A percentile compares a stretch with the other conserved stretches of the same genome.
Evolutionary conservation across 2,888 invertebrate genomes (phyloP).

Genomic region (Ctena decussata): DNA sequence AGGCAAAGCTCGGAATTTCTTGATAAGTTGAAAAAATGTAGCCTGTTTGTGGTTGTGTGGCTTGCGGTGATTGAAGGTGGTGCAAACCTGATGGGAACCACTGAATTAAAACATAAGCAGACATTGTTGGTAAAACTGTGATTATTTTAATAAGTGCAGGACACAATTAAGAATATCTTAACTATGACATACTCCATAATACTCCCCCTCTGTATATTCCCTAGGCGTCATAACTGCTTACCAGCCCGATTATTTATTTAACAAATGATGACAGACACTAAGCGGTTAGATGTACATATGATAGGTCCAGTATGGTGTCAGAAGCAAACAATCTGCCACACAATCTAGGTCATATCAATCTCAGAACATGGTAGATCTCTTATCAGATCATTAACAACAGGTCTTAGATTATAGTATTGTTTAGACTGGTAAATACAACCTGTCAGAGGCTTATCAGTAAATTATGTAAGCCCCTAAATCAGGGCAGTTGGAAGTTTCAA

Average conservation of each 20-base stretch:
- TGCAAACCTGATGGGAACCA: no score
- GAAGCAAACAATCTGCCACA: neutral
- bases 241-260: neutral
- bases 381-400: neutral
- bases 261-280: neutral
- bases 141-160: no score
- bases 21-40: no score
- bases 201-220: neutral
- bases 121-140: no score
- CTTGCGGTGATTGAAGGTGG: no score
- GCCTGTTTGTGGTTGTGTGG: no score
- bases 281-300: conserved; percentile 1
- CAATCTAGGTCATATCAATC: neutral
- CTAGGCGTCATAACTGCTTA: neutral
- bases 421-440: neutral
- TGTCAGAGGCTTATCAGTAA: neutral
- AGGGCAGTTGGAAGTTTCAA: no score
- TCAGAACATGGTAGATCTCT: neutral
- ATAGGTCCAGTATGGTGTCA: conserved; percentile 1
- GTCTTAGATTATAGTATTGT: neutral
- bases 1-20: no score
- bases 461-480: no score
- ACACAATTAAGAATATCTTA: no score
- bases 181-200: no score
- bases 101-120: no score